These are phyloP conservation scores for Calosoma granatense DNA, from an alignment of 1,140 invertebrate genomes.

Conservation along the genomic window DNA sequence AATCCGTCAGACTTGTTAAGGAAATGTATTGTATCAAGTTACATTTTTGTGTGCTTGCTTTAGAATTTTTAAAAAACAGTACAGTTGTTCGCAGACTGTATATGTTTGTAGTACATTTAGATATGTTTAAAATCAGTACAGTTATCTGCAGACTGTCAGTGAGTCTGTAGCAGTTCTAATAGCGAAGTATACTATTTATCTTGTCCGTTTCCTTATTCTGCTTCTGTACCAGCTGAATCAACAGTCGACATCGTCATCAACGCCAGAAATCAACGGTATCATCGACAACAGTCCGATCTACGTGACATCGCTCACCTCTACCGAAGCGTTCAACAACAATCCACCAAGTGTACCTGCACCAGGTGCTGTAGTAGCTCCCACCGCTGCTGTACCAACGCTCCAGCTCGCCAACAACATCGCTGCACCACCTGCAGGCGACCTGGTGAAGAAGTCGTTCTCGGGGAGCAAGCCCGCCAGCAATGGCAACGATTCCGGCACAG, in stretches of 20 bases:
- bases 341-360: conserved; percentile 19
- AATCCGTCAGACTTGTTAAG: no score
- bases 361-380: conserved; percentile 24
- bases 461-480: conserved; percentile 17
- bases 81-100: no score
- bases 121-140: no score
- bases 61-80: no score
- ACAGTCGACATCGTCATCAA: conserved; percentile 41
- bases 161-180: no score
- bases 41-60: no score
- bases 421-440: conserved; percentile 27
- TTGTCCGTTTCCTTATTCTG: background rate
- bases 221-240: conserved; percentile 57
- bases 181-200: background rate
- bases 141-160: no score
- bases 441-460: conserved; percentile 16
- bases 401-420: conserved; percentile 30
- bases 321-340: conserved; percentile 42
- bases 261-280: conserved; percentile 60
- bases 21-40: no score
- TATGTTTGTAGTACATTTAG: no score
- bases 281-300: conserved; percentile 66
- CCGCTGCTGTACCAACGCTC: conserved; percentile 24
- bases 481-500: background rate
- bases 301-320: conserved; percentile 62